Conservation (phyloP, 1,140 invertebrate species). For the Drosophila melanica region DNA sequence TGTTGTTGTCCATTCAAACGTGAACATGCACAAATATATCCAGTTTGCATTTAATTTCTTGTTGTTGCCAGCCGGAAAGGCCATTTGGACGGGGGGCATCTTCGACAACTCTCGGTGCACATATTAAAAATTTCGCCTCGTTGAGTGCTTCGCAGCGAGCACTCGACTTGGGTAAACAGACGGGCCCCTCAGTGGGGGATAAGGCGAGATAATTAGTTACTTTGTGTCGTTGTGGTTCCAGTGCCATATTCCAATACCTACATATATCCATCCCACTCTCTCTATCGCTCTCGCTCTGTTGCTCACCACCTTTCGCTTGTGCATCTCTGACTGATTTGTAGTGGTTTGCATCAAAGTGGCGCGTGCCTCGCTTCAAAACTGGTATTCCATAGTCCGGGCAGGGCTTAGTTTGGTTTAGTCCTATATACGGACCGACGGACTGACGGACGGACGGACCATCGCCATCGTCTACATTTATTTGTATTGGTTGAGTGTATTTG, state of each 20-base stretch:
- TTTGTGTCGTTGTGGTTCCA: slow-evolving; percentile 69
- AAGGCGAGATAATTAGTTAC: slow-evolving; percentile 81
- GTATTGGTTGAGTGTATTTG: slow-evolving; percentile 81
- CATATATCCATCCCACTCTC: no score
- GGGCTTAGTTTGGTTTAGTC: slow-evolving; percentile 49
- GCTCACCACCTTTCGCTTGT: slow-evolving; percentile 17
- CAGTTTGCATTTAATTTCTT: slow-evolving; percentile 63
- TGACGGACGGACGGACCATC: slow-evolving; percentile 39
- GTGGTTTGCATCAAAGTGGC: slow-evolving; percentile 55
- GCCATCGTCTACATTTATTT: slow-evolving; percentile 55
- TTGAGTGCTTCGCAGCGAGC: slow-evolving; percentile 38
- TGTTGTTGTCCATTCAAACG: slow-evolving; percentile 67
- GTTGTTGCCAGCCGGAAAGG: slow-evolving; percentile 4
- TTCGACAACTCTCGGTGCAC: slow-evolving; percentile 23
- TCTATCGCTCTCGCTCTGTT: neutral
- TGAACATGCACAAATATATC: slow-evolving; percentile 51
- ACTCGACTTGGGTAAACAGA: slow-evolving; percentile 57
- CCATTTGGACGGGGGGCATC: neutral
- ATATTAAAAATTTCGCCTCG: slow-evolving; percentile 56
- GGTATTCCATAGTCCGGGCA: slow-evolving; percentile 38
- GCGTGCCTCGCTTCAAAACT: slow-evolving; percentile 54
- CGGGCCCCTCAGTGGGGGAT: slow-evolving; percentile 40
- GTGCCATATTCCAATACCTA: neutral
- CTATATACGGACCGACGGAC: slow-evolving; percentile 28
- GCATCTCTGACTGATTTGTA: slow-evolving; percentile 50